phyloP scores from a whole-genome alignment of 2,888 invertebrate species.

The Drosophila phalerata region DNA sequence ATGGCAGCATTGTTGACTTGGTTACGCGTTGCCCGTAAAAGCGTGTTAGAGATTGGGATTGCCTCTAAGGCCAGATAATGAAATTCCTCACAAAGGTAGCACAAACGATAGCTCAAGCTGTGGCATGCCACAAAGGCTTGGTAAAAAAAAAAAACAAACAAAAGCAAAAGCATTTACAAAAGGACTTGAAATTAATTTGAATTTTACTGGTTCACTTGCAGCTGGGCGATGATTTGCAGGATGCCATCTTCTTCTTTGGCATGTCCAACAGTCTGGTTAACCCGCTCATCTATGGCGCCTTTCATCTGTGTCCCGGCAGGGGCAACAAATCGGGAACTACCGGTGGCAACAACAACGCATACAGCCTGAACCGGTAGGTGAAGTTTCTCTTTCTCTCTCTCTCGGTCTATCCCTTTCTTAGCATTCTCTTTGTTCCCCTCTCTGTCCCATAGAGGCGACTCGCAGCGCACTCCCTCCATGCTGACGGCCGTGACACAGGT shows the following conservation, averaged over 20 bases:
- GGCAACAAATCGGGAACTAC: slow-evolving; percentile 73
- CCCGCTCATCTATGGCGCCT: slow-evolving; percentile 95
- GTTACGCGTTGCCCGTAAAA: slow-evolving; percentile 45
- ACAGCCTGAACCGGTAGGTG: slow-evolving; percentile 83
- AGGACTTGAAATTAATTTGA: slow-evolving; percentile 49
- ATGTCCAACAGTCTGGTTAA: slow-evolving; percentile 95
- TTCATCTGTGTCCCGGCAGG: slow-evolving; percentile 91
- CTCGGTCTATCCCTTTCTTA: not conserved
- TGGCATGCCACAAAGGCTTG: slow-evolving; percentile 12
- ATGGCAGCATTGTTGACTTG: slow-evolving; percentile 51
- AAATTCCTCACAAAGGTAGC: slow-evolving; percentile 45
- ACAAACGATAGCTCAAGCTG: slow-evolving; percentile 16
- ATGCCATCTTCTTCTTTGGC: slow-evolving; percentile 93
- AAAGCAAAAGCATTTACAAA: slow-evolving; percentile 12
- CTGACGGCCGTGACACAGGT: slow-evolving; percentile 85
- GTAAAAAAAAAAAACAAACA: not conserved
- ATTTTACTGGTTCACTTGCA: slow-evolving; percentile 82
- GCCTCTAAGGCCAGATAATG: slow-evolving; percentile 33
- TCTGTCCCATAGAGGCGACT: slow-evolving; percentile 80
- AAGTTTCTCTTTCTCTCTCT: not conserved
- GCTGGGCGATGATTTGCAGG: slow-evolving; percentile 90
- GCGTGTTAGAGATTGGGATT: slow-evolving; percentile 6
- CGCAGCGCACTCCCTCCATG: slow-evolving; percentile 85
- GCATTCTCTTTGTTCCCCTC: not conserved
- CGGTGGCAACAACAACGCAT: slow-evolving; percentile 80